A percentile compares a stretch with the other conserved stretches of the same genome.
These are phyloP conservation scores for Cantharis rustica DNA, from an alignment of 2,888 invertebrate genomes.

Conservation along the genomic window DNA sequence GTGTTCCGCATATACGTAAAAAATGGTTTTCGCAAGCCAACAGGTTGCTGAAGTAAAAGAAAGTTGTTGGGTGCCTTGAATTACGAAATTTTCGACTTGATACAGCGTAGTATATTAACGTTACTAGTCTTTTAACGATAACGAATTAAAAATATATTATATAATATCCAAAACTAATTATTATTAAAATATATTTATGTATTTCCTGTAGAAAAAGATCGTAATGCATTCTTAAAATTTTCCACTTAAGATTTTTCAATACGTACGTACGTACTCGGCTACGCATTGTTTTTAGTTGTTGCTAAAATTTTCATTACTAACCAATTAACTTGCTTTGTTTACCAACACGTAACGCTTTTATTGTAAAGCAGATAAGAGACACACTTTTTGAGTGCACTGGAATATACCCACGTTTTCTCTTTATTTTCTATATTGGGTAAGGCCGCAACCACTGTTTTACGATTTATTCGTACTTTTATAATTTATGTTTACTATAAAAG, in stretches of 20 bases:
- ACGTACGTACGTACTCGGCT: neutral
- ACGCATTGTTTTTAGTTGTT: neutral
- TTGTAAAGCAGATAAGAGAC: neutral
- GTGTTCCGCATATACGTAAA: constrained; percentile 14
- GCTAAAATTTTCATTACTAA: neutral
- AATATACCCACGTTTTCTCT: constrained; percentile 3
- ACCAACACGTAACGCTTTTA: neutral
- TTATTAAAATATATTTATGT: constrained; percentile 14
- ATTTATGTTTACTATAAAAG: neutral
- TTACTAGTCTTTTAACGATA: constrained; percentile 32
- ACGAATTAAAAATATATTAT: constrained; percentile 28
- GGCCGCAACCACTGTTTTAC: neutral
- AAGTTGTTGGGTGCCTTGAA: constrained; percentile 32
- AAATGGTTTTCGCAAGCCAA: constrained; percentile 20
- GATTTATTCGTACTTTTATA: neutral
- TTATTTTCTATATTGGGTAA: constrained; percentile 4
- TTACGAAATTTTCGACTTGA: constrained; percentile 38
- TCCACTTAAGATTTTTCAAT: neutral
- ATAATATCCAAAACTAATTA: constrained; percentile 14
- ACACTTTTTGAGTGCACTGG: neutral
- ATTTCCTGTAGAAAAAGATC: constrained; percentile 8
- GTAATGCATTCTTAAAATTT: neutral
- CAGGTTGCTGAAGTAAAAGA: constrained; percentile 33
- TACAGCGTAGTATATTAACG: constrained; percentile 35
- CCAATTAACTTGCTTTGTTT: neutral